Conservation (phyloP, 2,113 vertebrate species). For the Opisthocomus hoazin region DNA sequence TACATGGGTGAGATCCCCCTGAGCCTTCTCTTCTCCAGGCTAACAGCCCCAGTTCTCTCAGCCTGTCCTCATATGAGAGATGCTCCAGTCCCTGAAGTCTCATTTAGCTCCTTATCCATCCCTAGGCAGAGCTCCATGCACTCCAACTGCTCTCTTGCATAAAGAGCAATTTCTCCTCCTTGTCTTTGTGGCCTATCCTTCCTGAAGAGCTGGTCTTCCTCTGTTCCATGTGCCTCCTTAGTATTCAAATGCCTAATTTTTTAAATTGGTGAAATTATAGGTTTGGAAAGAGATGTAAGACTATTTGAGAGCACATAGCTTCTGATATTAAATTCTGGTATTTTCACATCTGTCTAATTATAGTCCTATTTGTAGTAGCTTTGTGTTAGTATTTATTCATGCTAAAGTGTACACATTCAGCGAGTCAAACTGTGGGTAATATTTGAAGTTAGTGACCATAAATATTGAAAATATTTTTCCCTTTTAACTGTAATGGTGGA, state of each 20-base stretch:
- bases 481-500: not conserved
- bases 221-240: not conserved
- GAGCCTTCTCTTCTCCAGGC: not conserved
- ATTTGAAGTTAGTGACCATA: not conserved
- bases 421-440: not conserved
- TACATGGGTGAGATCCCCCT: not conserved
- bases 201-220: not conserved
- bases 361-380: not conserved
- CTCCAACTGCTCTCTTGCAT: not conserved
- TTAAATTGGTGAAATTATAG: not conserved
- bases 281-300: not conserved
- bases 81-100: not conserved
- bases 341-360: not conserved
- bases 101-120: not conserved
- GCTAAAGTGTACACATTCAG: not conserved
- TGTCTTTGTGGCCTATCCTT: not conserved
- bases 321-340: not conserved
- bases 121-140: not conserved
- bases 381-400: not conserved
- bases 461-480: not conserved
- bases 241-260: not conserved
- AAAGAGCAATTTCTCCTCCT: not conserved
- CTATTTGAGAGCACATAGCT: not conserved
- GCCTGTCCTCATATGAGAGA: not conserved
- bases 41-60: not conserved